A percentile compares a stretch with the other conserved stretches of the same genome.
Conservation (phyloP, 2,888 invertebrate species). For the Cyclophora albipunctata region DNA sequence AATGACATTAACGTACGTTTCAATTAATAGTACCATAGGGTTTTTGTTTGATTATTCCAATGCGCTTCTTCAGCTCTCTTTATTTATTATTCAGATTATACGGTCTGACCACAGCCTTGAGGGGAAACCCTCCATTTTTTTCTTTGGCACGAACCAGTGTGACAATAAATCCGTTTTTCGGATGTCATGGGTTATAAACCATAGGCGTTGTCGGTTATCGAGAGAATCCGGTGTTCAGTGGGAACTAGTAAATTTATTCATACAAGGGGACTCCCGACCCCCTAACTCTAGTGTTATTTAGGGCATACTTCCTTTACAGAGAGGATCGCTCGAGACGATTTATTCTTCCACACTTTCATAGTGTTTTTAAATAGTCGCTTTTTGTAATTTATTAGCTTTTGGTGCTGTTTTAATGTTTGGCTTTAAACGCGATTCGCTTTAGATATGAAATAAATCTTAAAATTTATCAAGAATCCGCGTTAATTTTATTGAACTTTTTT, state of each 20-base stretch:
- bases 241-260: slow-evolving; percentile 65
- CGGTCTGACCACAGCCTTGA: slow-evolving; percentile 5
- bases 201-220: slow-evolving; percentile 70
- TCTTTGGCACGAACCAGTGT: slow-evolving; percentile 41
- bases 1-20: too few species aligned
- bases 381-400: slow-evolving; percentile 15
- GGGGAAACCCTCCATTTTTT: slow-evolving; percentile 37
- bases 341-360: slow-evolving; percentile 21
- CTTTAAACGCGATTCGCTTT: too few species aligned
- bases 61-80: too few species aligned
- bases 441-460: too few species aligned
- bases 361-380: slow-evolving; percentile 28
- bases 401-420: not conserved
- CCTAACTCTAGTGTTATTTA: slow-evolving; percentile 64
- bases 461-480: too few species aligned
- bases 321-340: slow-evolving; percentile 34
- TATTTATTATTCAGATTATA: slow-evolving; percentile 2
- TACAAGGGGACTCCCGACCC: slow-evolving; percentile 54
- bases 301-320: slow-evolving; percentile 61
- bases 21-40: too few species aligned
- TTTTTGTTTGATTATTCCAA: too few species aligned
- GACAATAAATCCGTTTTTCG: slow-evolving; percentile 70
- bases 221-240: slow-evolving; percentile 55
- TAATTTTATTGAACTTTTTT: too few species aligned
- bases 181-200: slow-evolving; percentile 74